Base-by-base conservation (phyloP, 2,797 vertebrate genomes). In the Neopelma chrysocephalum region DNA sequence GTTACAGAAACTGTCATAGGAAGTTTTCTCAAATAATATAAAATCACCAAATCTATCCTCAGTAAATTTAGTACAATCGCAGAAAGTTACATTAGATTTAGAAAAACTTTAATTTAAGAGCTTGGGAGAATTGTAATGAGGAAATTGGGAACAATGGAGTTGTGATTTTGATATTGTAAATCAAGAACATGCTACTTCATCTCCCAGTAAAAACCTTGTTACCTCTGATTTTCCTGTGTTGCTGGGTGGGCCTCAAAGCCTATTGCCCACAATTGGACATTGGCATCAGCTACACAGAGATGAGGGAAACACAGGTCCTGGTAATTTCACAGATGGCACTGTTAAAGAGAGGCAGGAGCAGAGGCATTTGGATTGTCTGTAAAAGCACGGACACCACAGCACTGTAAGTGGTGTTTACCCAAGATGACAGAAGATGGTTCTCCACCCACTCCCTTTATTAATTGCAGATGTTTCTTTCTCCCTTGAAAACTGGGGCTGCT, bases 371-470 rank as follows among this genome's bases (percentile, higher is more conserved):
- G 5, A 21, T 66, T 56, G 47, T 68, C 56, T 7, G 0, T 48
- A 10, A 62, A 43, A 48, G 6, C 26, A 20, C 80, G 38, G 57
- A 60, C 56, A 47, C 36, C 42, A 38, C 40, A 82, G 57, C 11
- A 2, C 43, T 62, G 32, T 16, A 71, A 50, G 20, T 53, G 53
- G 10, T 87, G 75, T 85, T 94, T 82, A 83, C 34, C 15, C 75
- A 68, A 23, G 45, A 25, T 53, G 58, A 72, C 48, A 73, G 50
- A 91, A 69, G 21, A 75, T 53, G 34, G 32, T 54, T 89, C 82
- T 92, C 93, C 89, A 87, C 91, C 83, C 69, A 68, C n/a, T 80
- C 15, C 11, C 16, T 91, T 83, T 78, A 83, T 92, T 89, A 87
- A 31, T 58, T 95, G 47, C 89, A 94, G 76, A 92, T 94, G 87